A percentile compares a stretch with the other conserved stretches of the same genome.
Conservation (phyloP, 2,113 vertebrate genomes). For the Syngnathoides biaculeatus region DNA sequence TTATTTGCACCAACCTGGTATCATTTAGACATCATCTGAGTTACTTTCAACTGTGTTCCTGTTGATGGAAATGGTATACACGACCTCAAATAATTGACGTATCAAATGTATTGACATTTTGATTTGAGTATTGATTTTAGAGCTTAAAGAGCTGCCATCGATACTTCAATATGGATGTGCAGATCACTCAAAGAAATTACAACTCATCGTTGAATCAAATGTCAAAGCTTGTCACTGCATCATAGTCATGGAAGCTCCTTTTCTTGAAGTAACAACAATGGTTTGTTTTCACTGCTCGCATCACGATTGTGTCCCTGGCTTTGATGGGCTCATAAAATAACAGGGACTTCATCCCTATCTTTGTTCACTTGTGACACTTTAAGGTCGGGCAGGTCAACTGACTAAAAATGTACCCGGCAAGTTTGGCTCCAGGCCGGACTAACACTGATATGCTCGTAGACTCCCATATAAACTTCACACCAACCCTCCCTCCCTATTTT, state of each 20-base stretch:
- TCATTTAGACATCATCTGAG: background rate
- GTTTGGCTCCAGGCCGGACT: conserved; percentile 59
- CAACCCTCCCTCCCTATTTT: conserved; percentile 29
- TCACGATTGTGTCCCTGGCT: conserved; percentile 41
- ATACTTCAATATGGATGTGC: background rate
- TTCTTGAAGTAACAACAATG: conserved; percentile 28
- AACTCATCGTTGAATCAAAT: conserved; percentile 7
- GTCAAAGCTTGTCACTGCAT: conserved; percentile 4
- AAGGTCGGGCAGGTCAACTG: conserved; percentile 70
- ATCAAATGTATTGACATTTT: background rate
- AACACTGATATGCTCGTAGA: conserved; percentile 31
- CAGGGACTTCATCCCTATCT: conserved; percentile 58
- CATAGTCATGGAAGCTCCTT: conserved; percentile 10
- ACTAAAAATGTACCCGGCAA: conserved; percentile 66
- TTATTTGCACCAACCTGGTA: background rate
- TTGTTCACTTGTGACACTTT: conserved; percentile 71
- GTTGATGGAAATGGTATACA: no score
- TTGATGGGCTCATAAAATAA: conserved; percentile 53
- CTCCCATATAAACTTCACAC: conserved; percentile 20
- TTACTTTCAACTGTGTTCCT: background rate
- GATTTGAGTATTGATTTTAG: background rate
- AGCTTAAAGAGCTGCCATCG: background rate
- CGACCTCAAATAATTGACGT: background rate
- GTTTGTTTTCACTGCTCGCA: conserved; percentile 37
- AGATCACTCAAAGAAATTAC: background rate